phyloP scores from a whole-genome alignment of 2,888 invertebrate genomes.

The Macaria notata region DNA sequence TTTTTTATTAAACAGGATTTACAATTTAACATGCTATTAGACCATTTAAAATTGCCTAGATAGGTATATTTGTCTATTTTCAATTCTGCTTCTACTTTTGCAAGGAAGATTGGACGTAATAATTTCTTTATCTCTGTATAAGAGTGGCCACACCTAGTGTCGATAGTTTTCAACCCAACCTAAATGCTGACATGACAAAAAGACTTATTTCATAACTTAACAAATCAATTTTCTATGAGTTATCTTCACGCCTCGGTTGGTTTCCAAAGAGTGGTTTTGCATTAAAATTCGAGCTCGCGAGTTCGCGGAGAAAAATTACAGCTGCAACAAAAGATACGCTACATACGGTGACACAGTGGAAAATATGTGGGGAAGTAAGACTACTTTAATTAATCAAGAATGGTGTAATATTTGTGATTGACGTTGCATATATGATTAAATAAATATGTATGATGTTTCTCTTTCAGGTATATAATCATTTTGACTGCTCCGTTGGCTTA shows the following conservation, averaged over 20 bases:
- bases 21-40: too few relatives aligned
- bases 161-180: background rate
- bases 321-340: slow-evolving; percentile 18
- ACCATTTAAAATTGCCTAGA: too few relatives aligned
- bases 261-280: slow-evolving; percentile 23
- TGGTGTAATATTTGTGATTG: too few relatives aligned
- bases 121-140: background rate
- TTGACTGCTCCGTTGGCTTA: too few relatives aligned
- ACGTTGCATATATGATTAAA: too few relatives aligned
- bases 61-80: too few relatives aligned
- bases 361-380: too few relatives aligned
- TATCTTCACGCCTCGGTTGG: slow-evolving; percentile 7
- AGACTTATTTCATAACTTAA: background rate
- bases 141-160: background rate
- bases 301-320: slow-evolving; percentile 21
- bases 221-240: background rate
- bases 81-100: background rate
- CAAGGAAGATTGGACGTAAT: background rate
- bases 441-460: too few relatives aligned
- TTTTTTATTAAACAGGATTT: too few relatives aligned
- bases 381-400: too few relatives aligned
- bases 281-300: slow-evolving; percentile 18
- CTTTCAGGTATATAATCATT: too few relatives aligned
- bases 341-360: slow-evolving; percentile 13
- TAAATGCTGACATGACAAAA: background rate